Percentiles rank a stretch among this genome's conserved stretches.
These are phyloP conservation scores for Galeopsomyia nigrocyanea DNA, from an alignment of 2,888 invertebrate genomes.

Conservation along the genomic window DNA sequence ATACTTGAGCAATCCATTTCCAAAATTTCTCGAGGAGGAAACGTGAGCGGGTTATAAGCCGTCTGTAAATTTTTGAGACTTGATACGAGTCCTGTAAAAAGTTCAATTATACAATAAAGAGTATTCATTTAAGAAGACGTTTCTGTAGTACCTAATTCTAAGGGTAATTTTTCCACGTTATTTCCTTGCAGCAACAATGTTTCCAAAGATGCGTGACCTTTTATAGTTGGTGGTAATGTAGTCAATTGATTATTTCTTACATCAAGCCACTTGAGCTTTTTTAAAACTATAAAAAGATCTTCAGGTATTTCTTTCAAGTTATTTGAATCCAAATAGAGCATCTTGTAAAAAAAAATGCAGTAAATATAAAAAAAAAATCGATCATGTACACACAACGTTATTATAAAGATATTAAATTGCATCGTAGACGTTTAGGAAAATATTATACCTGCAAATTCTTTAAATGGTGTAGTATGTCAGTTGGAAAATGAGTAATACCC, in stretches of 20 bases:
- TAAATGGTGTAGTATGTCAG: constrained; percentile 36
- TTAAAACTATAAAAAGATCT: constrained; percentile 73
- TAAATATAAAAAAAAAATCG: no score
- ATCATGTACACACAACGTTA: no score
- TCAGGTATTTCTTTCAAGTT: constrained; percentile 71
- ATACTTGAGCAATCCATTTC: constrained; percentile 70
- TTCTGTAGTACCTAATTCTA: constrained; percentile 72
- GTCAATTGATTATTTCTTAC: constrained; percentile 74
- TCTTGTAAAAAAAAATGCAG: constrained; percentile 55
- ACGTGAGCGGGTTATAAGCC: constrained; percentile 74
- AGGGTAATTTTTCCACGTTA: constrained; percentile 72
- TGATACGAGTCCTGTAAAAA: constrained; percentile 69
- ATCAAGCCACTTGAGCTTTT: constrained; percentile 76
- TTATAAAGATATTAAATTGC: no score
- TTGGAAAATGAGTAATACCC: constrained; percentile 40
- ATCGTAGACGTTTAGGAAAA: not conserved
- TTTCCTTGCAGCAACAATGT: constrained; percentile 78
- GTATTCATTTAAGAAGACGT: no score
- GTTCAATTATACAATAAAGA: not conserved
- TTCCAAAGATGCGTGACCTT: constrained; percentile 73
- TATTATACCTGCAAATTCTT: constrained; percentile 34
- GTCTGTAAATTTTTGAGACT: constrained; percentile 76
- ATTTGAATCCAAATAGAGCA: constrained; percentile 74
- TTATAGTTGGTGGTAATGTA: constrained; percentile 72
- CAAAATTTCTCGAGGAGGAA: constrained; percentile 73